Conservation (phyloP, 2,888 invertebrate genomes). For the Bimastos eiseni region DNA sequence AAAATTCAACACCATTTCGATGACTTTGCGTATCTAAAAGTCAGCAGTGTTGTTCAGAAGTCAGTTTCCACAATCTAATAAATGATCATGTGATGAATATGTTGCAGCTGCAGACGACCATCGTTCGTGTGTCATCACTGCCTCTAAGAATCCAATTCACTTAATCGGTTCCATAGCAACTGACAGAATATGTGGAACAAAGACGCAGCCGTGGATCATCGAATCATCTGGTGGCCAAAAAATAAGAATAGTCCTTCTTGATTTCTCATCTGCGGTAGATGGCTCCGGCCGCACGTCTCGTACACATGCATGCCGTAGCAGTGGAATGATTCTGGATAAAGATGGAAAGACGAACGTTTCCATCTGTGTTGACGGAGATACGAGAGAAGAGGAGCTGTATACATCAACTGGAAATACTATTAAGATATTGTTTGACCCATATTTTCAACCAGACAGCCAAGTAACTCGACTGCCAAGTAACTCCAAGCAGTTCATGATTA, state of each 20-base stretch:
- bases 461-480: not conserved
- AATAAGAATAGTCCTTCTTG: not conserved
- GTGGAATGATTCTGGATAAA: not conserved
- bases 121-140: not conserved
- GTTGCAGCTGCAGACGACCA: not conserved
- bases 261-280: not conserved
- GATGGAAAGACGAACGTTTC: not conserved
- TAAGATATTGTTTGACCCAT: not conserved
- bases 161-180: not conserved
- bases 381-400: not conserved
- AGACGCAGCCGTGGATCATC: not conserved
- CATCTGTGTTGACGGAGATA: not conserved
- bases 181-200: conserved; percentile 6
- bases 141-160: not conserved
- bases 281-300: not conserved
- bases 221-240: conserved; percentile 4
- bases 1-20: too few species aligned
- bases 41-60: not conserved
- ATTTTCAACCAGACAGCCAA: not conserved
- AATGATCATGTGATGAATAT: not conserved
- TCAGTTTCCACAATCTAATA: not conserved
- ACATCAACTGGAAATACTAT: conserved; percentile 3
- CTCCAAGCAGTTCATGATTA: not conserved
- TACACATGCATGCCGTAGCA: not conserved
- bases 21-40: too few species aligned